These are phyloP conservation scores for Bombus affinis DNA, from an alignment of 1,140 invertebrate species.

Conservation along the genomic window DNA sequence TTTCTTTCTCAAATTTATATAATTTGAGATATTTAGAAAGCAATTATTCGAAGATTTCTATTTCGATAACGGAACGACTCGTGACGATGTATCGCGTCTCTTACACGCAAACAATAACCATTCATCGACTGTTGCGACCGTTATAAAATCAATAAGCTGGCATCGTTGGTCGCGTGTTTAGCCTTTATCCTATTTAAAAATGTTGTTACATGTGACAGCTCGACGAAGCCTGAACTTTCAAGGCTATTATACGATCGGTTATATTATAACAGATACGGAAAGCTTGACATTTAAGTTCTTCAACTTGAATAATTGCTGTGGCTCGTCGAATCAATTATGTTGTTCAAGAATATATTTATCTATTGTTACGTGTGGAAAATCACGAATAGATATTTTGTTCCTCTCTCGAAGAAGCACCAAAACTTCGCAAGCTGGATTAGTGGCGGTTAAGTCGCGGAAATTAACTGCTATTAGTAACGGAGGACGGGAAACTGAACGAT, in stretches of 20 bases:
- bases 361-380: neutral
- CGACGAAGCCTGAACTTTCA: too few relatives aligned
- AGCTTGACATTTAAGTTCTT: neutral
- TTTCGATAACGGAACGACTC: neutral
- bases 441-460: constrained; percentile 47
- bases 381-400: neutral
- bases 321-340: neutral
- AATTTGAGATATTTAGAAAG: too few relatives aligned
- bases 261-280: neutral
- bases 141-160: constrained; percentile 16
- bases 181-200: constrained; percentile 14
- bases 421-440: constrained; percentile 33
- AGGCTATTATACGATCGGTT: too few relatives aligned
- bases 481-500: constrained; percentile 32
- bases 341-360: neutral
- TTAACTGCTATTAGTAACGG: constrained; percentile 62
- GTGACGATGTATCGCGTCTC: neutral
- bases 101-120: neutral
- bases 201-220: neutral
- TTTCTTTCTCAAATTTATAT: neutral
- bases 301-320: neutral
- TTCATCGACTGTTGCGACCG: neutral
- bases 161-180: neutral
- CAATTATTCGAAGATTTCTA: neutral
- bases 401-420: neutral